Evolutionary conservation across 1,140 invertebrate genomes (phyloP).

Genomic region (Oryzaephilus surinamensis): DNA sequence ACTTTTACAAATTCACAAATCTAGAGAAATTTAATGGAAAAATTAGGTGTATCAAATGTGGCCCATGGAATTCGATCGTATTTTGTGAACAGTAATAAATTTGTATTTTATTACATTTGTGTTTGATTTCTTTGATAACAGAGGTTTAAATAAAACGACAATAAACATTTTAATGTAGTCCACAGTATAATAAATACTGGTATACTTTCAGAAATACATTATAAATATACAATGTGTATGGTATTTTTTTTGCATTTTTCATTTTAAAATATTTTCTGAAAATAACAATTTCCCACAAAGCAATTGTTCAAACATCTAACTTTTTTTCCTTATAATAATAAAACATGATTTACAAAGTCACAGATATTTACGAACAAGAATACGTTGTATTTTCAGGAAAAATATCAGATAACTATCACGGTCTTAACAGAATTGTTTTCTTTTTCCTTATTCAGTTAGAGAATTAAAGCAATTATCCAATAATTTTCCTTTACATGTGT

Average conservation of each 20-base stretch:
- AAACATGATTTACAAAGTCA: slow-evolving; percentile 33
- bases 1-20: slow-evolving; percentile 17
- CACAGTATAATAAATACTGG: slow-evolving; percentile 41
- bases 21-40: slow-evolving; percentile 21
- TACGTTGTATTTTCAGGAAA: slow-evolving; percentile 29
- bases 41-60: slow-evolving; percentile 23
- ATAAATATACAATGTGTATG: slow-evolving; percentile 41
- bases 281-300: slow-evolving; percentile 42
- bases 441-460: too few relatives aligned
- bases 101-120: neutral
- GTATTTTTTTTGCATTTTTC: slow-evolving; percentile 36
- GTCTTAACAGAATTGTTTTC: too few relatives aligned
- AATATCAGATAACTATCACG: slow-evolving; percentile 14
- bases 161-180: slow-evolving; percentile 34
- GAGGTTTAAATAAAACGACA: slow-evolving; percentile 23
- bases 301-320: slow-evolving; percentile 39
- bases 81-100: slow-evolving; percentile 3
- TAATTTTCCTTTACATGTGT: slow-evolving; percentile 25
- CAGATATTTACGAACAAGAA: slow-evolving; percentile 34
- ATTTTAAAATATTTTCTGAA: slow-evolving; percentile 40
- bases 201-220: slow-evolving; percentile 41
- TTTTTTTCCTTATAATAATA: slow-evolving; percentile 24
- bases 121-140: neutral
- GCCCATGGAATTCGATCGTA: slow-evolving; percentile 27
- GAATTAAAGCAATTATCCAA: slow-evolving; percentile 6